A percentile compares a stretch with the other conserved stretches of the same genome.
phyloP scores from a whole-genome alignment of 2,797 vertebrate species.

The Crypturellus tataupa region DNA sequence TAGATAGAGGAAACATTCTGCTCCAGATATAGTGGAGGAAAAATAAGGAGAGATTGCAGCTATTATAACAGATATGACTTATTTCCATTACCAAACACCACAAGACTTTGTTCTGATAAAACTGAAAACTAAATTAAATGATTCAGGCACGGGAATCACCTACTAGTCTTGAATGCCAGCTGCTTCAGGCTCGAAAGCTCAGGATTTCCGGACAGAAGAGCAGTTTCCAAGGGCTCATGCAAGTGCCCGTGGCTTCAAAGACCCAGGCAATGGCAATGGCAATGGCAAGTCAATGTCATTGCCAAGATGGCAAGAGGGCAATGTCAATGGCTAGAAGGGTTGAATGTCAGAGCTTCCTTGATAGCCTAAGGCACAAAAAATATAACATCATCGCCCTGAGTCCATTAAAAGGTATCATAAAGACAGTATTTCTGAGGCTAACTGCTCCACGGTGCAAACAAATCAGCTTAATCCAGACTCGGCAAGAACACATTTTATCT shows the following conservation, averaged over 20 bases:
- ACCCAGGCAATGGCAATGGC: neutral
- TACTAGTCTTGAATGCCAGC: neutral
- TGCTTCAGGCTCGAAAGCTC: neutral
- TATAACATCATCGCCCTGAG: neutral
- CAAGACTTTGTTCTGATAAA: neutral
- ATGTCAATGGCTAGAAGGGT: neutral
- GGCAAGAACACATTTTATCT: neutral
- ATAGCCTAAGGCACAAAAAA: neutral
- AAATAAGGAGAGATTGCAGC: neutral
- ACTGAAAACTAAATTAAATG: neutral
- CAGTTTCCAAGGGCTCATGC: neutral
- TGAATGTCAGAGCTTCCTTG: neutral
- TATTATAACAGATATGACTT: neutral
- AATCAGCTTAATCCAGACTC: neutral
- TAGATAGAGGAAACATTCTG: neutral
- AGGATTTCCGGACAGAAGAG: neutral
- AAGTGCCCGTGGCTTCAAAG: neutral
- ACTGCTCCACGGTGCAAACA: neutral
- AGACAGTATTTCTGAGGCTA: neutral
- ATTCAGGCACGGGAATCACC: neutral
- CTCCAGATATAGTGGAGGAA: neutral
- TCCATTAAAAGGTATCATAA: neutral
- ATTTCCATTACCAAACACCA: neutral
- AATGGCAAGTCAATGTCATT: neutral
- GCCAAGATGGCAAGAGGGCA: neutral